These are phyloP conservation scores for Philotrypesis tridentata DNA, from an alignment of 1,140 invertebrate genomes.

Conservation along the genomic window DNA sequence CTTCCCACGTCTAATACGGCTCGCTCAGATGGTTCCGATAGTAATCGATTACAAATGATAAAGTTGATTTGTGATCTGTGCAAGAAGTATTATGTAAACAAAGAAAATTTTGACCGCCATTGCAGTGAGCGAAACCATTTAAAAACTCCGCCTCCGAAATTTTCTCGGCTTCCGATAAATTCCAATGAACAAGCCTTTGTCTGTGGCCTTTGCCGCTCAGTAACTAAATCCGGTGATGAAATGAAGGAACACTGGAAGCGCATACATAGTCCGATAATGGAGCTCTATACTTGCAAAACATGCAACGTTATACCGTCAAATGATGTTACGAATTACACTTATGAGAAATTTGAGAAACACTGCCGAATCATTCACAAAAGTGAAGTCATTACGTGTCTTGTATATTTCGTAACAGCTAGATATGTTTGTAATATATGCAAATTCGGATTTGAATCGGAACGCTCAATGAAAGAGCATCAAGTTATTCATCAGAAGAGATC, in stretches of 20 bases:
- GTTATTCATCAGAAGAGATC: slow-evolving; percentile 20
- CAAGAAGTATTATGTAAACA: slow-evolving; percentile 49
- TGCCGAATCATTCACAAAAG: slow-evolving; percentile 44
- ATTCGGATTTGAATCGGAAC: slow-evolving; percentile 50
- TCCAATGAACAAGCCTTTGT: slow-evolving; percentile 42
- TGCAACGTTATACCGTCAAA: slow-evolving; percentile 34
- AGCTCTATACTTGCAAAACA: slow-evolving; percentile 51
- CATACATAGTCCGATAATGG: slow-evolving; percentile 46
- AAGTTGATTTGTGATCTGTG: slow-evolving; percentile 50
- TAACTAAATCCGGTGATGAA: slow-evolving; percentile 41
- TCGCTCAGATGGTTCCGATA: neutral
- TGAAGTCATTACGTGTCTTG: slow-evolving; percentile 47
- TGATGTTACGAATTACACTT: slow-evolving; percentile 34
- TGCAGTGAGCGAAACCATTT: slow-evolving; percentile 49
- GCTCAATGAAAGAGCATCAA: slow-evolving; percentile 50
- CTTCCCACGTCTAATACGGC: neutral
- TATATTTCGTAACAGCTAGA: slow-evolving; percentile 45
- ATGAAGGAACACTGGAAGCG: slow-evolving; percentile 59
- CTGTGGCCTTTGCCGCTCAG: slow-evolving; percentile 56
- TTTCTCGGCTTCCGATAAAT: slow-evolving; percentile 45
- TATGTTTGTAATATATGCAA: slow-evolving; percentile 56
- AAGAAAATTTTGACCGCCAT: slow-evolving; percentile 55
- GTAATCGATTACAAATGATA: slow-evolving; percentile 35
- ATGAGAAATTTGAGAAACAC: slow-evolving; percentile 52
- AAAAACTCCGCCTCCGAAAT: slow-evolving; percentile 39